Conservation (phyloP, 2,113 vertebrate genomes). For the Leptobrachium leishanense region DNA sequence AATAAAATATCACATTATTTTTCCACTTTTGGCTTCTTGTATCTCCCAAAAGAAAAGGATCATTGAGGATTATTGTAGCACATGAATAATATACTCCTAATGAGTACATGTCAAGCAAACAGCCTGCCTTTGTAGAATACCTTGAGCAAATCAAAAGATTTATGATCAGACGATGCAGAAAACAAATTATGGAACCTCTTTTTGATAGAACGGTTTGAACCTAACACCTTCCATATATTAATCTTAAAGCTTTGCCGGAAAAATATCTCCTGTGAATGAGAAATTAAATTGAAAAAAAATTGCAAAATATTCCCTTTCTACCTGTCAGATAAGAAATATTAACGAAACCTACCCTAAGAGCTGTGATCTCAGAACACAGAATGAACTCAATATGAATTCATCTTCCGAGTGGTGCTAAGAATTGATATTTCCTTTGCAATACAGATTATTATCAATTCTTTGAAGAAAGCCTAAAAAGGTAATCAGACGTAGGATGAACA, state of each 20-base stretch:
- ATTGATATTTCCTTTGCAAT: background rate
- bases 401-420: background rate
- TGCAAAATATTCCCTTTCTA: conserved; percentile 13
- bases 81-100: conserved; percentile 19
- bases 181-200: conserved; percentile 19
- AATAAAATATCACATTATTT: no score
- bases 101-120: conserved; percentile 21
- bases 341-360: background rate
- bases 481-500: background rate
- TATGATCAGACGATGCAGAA: conserved; percentile 9
- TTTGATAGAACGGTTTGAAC: conserved; percentile 16
- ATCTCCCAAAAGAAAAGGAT: background rate
- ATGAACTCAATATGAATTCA: conserved; percentile 4
- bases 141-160: conserved; percentile 30
- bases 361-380: background rate
- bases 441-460: conserved; percentile 27
- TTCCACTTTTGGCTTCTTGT: no score
- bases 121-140: conserved; percentile 1
- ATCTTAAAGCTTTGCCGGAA: conserved; percentile 17
- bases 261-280: conserved; percentile 18
- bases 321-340: conserved; percentile 16
- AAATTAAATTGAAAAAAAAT: conserved; percentile 22
- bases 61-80: conserved; percentile 20
- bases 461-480: conserved; percentile 14
- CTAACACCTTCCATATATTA: conserved; percentile 21